Evolutionary conservation across 2,797 vertebrate species (phyloP).

Genomic region (Crypturellus tataupa): DNA sequence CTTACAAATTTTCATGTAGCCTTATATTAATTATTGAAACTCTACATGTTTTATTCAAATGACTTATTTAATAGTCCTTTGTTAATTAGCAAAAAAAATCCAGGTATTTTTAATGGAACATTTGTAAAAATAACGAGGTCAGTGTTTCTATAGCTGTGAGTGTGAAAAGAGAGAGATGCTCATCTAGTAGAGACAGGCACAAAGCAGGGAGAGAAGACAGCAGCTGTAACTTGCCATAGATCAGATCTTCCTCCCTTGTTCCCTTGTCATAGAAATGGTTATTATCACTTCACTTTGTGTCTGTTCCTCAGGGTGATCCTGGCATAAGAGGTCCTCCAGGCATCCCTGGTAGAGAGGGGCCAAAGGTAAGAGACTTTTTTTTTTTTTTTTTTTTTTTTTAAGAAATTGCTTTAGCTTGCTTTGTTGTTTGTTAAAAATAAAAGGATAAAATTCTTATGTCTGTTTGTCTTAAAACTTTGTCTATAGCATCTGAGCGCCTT

Average conservation of each 20-base stretch:
- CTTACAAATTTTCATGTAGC: background rate
- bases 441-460: background rate
- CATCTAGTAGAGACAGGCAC: conserved; percentile 77
- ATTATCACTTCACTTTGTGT: background rate
- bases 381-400: background rate
- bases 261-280: background rate
- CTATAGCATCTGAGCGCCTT: background rate
- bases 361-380: conserved; percentile 85
- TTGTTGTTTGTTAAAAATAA: background rate
- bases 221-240: background rate
- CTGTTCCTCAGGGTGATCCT: conserved; percentile 86
- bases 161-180: conserved; percentile 81
- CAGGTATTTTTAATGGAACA: conserved; percentile 80
- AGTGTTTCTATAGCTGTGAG: conserved; percentile 84
- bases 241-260: background rate
- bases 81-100: background rate
- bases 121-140: conserved; percentile 87
- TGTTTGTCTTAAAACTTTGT: background rate
- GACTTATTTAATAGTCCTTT: background rate
- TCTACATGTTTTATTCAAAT: background rate
- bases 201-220: conserved; percentile 80
- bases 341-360: conserved; percentile 95
- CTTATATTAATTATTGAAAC: background rate
- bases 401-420: background rate
- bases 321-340: conserved; percentile 92